A percentile compares a stretch with the other conserved stretches of the same genome.
Evolutionary conservation across 2,113 vertebrate species (phyloP).

Genomic region (Erpornis zantholeuca): DNA sequence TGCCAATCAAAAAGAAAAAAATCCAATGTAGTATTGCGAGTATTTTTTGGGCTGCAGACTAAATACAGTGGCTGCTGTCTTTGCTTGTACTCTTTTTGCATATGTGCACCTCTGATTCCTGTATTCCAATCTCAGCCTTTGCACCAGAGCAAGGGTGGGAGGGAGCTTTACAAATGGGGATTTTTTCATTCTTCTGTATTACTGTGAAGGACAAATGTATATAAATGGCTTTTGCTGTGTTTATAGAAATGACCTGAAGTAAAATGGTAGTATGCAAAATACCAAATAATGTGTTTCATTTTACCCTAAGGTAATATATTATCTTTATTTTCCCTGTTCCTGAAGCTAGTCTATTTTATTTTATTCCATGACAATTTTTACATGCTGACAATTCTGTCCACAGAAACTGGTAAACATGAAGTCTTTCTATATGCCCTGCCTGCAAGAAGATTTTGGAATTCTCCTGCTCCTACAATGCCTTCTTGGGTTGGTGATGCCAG

Average conservation of each 20-base stretch:
- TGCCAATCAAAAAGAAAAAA: background rate
- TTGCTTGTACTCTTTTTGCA: background rate
- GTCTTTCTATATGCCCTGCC: background rate
- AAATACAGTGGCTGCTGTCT: background rate
- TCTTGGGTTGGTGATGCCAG: background rate
- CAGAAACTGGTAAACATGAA: background rate
- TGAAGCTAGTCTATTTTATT: background rate
- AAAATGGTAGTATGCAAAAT: background rate
- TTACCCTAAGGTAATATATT: background rate
- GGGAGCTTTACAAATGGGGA: background rate
- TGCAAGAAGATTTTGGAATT: background rate
- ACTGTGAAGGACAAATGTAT: background rate
- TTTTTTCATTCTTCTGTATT: background rate
- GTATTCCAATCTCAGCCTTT: background rate
- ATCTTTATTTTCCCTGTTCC: background rate
- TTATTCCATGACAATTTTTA: background rate
- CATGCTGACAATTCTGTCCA: background rate
- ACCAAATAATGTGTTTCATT: background rate
- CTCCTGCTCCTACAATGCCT: background rate
- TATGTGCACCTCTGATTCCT: fast-evolving
- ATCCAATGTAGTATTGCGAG: background rate
- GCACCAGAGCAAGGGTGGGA: background rate
- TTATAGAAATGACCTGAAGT: background rate
- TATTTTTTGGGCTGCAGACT: background rate
- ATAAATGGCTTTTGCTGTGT: background rate